Percentiles rank a stretch among this genome's conserved stretches.
Evolutionary conservation across 2,888 invertebrate species (phyloP).

Genomic region (Deroplatys truncata): DNA sequence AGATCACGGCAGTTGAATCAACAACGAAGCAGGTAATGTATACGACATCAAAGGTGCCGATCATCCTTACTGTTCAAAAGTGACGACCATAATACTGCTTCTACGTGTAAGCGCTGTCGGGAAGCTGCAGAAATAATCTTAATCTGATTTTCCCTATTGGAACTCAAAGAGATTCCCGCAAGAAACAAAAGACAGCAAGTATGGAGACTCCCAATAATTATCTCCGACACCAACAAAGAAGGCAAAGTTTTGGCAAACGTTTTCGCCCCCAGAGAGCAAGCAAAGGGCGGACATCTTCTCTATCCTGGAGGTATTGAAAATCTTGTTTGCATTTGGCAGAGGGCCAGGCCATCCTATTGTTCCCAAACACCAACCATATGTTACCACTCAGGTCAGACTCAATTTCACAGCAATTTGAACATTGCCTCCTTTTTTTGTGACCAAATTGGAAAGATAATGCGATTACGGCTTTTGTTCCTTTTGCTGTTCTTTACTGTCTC

Average conservation of each 20-base stretch:
- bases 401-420: neutral
- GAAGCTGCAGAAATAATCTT: no score
- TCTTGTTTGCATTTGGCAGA: conserved; percentile 13
- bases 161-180: neutral
- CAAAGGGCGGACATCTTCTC: neutral
- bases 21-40: no score
- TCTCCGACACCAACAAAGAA: neutral
- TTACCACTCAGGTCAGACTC: neutral
- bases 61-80: no score
- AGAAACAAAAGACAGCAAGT: neutral
- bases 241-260: neutral
- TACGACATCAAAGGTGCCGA: no score
- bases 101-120: no score
- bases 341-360: neutral
- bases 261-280: neutral
- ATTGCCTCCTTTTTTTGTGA: neutral
- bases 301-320: conserved; percentile 4
- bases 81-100: no score
- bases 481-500: neutral
- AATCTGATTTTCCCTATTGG: no score
- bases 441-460: neutral
- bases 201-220: neutral
- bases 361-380: neutral
- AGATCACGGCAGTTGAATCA: no score
- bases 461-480: neutral